Conservation (phyloP, 2,113 vertebrate species). For the Psettodes erumei region DNA sequence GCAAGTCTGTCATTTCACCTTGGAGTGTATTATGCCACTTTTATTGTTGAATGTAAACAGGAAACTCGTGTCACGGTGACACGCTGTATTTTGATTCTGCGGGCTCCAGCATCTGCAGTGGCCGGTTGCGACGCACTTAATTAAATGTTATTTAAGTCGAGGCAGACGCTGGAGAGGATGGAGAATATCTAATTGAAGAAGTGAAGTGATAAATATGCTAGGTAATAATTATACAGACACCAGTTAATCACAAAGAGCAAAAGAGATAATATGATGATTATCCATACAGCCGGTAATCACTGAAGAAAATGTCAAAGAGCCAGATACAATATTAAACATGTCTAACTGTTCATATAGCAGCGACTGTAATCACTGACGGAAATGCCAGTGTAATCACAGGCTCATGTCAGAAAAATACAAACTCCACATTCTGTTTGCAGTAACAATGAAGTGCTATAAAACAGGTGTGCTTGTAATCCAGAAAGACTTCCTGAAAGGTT, state of each 20-base stretch:
- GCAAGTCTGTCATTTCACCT: background rate
- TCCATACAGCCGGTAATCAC: conserved; percentile 7
- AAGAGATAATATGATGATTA: background rate
- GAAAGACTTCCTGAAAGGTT: background rate
- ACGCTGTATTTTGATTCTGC: background rate
- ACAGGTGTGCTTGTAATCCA: background rate
- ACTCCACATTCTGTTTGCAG: no score
- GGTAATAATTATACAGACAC: background rate
- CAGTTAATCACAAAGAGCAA: background rate
- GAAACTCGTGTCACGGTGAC: background rate
- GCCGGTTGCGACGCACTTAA: background rate
- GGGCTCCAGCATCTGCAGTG: background rate
- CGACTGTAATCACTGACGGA: conserved; percentile 7
- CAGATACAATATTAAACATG: background rate
- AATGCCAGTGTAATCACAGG: conserved; percentile 30
- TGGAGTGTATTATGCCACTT: background rate
- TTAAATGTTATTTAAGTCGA: conserved; percentile 9
- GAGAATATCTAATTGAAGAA: background rate
- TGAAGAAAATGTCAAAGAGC: conserved; percentile 24
- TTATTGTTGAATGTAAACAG: background rate
- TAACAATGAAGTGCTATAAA: no score
- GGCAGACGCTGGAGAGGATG: background rate
- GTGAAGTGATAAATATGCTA: background rate
- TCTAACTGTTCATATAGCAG: background rate
- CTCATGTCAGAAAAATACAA: background rate